Conservation (phyloP, 2,113 vertebrate genomes). For the Chaenocephalus aceratus region DNA sequence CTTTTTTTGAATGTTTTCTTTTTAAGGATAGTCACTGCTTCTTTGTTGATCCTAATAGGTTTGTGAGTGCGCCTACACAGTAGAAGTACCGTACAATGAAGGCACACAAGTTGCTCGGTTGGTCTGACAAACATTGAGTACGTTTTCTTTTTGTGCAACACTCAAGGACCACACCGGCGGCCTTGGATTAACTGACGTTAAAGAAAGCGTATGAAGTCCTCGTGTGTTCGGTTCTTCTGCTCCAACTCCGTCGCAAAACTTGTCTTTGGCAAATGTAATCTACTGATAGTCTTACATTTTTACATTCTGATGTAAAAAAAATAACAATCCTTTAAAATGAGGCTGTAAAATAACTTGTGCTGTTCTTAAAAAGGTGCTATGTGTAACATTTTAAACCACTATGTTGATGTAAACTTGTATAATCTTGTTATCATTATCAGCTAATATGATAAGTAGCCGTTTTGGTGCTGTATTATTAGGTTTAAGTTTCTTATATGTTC, state of each 20-base stretch:
- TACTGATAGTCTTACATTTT: slow-evolving; percentile 59
- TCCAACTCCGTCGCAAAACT: slow-evolving; percentile 37
- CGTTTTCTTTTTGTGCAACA: slow-evolving; percentile 2
- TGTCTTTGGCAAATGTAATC: slow-evolving; percentile 72
- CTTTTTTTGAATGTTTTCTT: background rate
- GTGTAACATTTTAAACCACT: slow-evolving; percentile 43
- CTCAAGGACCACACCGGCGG: slow-evolving; percentile 14
- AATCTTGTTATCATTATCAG: background rate
- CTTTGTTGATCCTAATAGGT: slow-evolving; percentile 26
- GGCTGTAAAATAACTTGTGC: slow-evolving; percentile 59
- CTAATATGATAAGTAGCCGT: background rate
- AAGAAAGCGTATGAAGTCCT: slow-evolving; percentile 18
- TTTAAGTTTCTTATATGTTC: slow-evolving; percentile 10
- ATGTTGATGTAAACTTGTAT: background rate
- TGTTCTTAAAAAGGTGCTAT: slow-evolving; percentile 48
- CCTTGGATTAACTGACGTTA: slow-evolving; percentile 5
- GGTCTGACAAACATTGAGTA: slow-evolving; percentile 27
- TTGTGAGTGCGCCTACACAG: slow-evolving; percentile 2
- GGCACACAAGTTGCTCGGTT: slow-evolving; percentile 62
- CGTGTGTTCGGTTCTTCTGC: slow-evolving; percentile 22
- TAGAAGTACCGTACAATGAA: slow-evolving; percentile 44
- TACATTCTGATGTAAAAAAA: slow-evolving; percentile 55
- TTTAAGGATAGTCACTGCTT: slow-evolving; percentile 6
- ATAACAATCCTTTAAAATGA: slow-evolving; percentile 36
- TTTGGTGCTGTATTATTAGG: background rate